Evolutionary conservation across 2,113 vertebrate species (phyloP), one percentile per base, ranked within the genome.

Genomic region (Sclerurus mexicanus): DNA sequence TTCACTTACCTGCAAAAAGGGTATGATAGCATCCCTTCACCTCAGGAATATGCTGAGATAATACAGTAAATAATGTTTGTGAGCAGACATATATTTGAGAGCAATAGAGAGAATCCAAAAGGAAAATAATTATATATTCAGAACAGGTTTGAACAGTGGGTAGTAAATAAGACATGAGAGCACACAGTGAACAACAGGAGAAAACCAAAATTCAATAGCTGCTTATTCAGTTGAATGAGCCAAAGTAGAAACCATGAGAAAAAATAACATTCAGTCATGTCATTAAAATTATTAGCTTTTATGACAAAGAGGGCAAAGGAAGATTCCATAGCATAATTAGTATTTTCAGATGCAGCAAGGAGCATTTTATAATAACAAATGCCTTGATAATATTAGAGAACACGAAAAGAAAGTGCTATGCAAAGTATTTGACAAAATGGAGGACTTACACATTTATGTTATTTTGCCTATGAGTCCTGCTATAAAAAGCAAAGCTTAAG

Each of bases 401-500:
- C 72, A 73, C 71, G 12, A 69, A 84, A 66, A 71, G 5, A 94
- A 93, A 93, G 82, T 63, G 37, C 18, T 28, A 42, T 52, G 55
- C 28, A 31, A 93, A 89, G 13, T 79, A 74, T 92, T 93, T 91
- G 24, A 37, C 5, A 87, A 74, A 91, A 79, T 68, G 14, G 44
- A 94, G 35, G 58, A 86, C 55, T 39, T 14, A 2, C 31, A 62
- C 90, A 90, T 90, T 93, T 76, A 52, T 85, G 63, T 60, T 47
- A 60, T 94, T 95, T 94, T 91, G 37, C 77, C 66, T 40, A 33
- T 25, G 31, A 97, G 55, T 88, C 52, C 66, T 96, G 27, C 60
- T 69, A 7, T 52, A 47, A 40, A 85, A 91, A 55, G 12, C 82
- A 96, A 95, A 96, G 23, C 40, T 60, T 95, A 82, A 96, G 81